A percentile compares a stretch with the other conserved stretches of the same genome.
These are phyloP conservation scores for Porites evermanni DNA, from an alignment of 92 coral and sea anemone species.

Conservation along the genomic window DNA sequence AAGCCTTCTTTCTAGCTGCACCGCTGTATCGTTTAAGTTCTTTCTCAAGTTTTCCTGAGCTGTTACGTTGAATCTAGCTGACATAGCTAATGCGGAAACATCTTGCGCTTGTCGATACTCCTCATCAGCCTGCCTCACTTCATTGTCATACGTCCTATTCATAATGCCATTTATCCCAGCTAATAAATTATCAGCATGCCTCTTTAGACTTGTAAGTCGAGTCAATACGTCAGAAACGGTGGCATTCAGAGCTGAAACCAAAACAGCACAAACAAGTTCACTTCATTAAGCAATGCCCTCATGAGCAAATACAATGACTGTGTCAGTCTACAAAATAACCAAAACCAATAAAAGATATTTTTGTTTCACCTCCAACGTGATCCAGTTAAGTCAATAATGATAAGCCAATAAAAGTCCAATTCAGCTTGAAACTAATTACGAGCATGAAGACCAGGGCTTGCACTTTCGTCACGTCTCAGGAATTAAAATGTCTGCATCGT, in stretches of 20 bases:
- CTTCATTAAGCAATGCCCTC: too few species aligned
- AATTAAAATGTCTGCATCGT: too few species aligned
- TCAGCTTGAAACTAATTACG: too few species aligned
- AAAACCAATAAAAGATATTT: too few species aligned
- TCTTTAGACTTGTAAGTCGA: slow-evolving; percentile 47
- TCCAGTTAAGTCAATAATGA: too few species aligned
- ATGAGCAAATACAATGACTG: too few species aligned
- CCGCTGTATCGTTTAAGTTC: slow-evolving; percentile 49
- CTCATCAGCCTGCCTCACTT: slow-evolving; percentile 40
- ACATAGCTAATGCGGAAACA: slow-evolving; percentile 35
- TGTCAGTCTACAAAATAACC: too few species aligned
- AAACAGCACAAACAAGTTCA: neutral
- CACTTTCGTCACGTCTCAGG: too few species aligned
- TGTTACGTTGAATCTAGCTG: slow-evolving; percentile 54
- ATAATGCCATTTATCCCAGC: slow-evolving; percentile 39
- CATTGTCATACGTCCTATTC: slow-evolving; percentile 35
- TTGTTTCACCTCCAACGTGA: too few species aligned
- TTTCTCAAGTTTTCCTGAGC: slow-evolving; percentile 48
- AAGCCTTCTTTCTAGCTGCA: slow-evolving; percentile 25
- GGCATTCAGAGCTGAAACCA: slow-evolving; percentile 53
- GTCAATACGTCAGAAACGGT: slow-evolving; percentile 40
- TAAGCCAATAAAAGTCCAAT: too few species aligned
- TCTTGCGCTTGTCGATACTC: slow-evolving; percentile 37
- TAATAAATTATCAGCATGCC: slow-evolving; percentile 48
- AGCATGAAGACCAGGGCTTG: too few species aligned